These are phyloP conservation scores for Basileuterus tristriatus DNA, from an alignment of 2,797 vertebrate genomes.

Conservation along the genomic window DNA sequence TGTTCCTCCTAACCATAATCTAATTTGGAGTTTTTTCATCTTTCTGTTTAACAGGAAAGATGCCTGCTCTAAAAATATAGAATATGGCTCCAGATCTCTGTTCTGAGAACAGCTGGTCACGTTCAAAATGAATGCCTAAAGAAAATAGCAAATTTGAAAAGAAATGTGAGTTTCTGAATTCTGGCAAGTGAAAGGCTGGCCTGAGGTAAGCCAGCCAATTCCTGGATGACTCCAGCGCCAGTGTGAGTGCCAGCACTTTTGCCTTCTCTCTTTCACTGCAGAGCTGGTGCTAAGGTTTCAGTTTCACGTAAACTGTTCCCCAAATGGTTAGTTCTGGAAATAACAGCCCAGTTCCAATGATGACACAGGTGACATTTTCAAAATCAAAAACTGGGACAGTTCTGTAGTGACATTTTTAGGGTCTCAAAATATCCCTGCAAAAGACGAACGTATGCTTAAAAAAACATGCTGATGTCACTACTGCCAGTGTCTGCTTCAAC, in stretches of 20 bases:
- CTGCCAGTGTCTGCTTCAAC: constrained; percentile 52
- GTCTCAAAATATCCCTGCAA: constrained; percentile 66
- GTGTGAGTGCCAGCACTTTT: constrained; percentile 50
- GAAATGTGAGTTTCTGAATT: constrained; percentile 53
- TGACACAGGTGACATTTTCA: constrained; percentile 71
- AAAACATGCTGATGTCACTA: constrained; percentile 69
- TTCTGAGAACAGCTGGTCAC: constrained; percentile 70
- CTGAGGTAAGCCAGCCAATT: constrained; percentile 61
- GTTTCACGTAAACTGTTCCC: constrained; percentile 44
- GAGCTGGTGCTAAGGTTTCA: constrained; percentile 63
- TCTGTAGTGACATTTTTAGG: constrained; percentile 66
- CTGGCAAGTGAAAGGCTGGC: constrained; percentile 53
- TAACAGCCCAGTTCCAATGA: constrained; percentile 64
- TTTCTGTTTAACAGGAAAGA: constrained; percentile 68
- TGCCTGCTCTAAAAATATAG: constrained; percentile 69
- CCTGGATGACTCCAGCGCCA: constrained; percentile 47
- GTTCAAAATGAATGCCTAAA: constrained; percentile 66
- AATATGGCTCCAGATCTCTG: constrained; percentile 64
- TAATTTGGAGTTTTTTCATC: constrained; percentile 67
- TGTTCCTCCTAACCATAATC: constrained; percentile 51
- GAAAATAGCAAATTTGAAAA: constrained; percentile 66
- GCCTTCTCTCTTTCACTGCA: constrained; percentile 37
- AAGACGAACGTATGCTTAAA: constrained; percentile 61
- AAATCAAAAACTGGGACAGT: constrained; percentile 67
- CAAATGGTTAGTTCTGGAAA: constrained; percentile 68